Base-by-base conservation (phyloP, 2,113 vertebrate genomes). In the Panthera leo region DNA sequence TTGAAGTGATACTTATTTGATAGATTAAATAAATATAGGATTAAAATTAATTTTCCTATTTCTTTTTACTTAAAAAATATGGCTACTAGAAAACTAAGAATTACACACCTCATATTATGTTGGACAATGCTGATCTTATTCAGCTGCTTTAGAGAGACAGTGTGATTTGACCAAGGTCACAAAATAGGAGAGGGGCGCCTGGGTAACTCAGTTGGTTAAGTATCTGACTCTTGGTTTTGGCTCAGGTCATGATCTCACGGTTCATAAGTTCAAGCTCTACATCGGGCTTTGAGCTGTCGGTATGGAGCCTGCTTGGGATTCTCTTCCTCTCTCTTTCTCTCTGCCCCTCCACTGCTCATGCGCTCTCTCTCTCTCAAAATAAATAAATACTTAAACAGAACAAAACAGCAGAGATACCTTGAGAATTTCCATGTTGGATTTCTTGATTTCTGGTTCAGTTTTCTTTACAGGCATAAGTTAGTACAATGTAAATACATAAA, bases 1-100 rank as follows among this genome's bases (percentile, higher is more conserved):
- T 89, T 53, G 45, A 96, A 73, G 79, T 68, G 34, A 25, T 84
- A 36, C 73, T 96, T 94, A 45, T 80, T 95, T 85, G 78, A 51
- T 92, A 45, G 58, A 70, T 42, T 79, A 25, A 45, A 7, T 65
- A 95, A 67, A 86, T 93, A 18, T 79, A n/a, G 61, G 7, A 79
- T 90, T 75, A 85, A 88, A 79, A 76, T 94, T 58, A 76, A 48
- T 45, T 91, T 65, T 34, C 42, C 51, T 68, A 16, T 87, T 88
- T 73, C 13, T 42, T 93, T 94, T 94, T 63, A 45, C 51, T 27
- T 65, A 29, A 68, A 96, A 91, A 94, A 95, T 90, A 34, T 25
- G 13, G 13, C 25, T 71, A 27, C 34, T 91, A 75, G 94, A 80
- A 95, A 71, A 76, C 68, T 27, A 8, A 68, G 90, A n/a, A 84